Percentiles rank a stretch among this genome's conserved stretches.
Conservation (phyloP, 2,797 vertebrate species). For the Synaphobranchus kaupii region DNA sequence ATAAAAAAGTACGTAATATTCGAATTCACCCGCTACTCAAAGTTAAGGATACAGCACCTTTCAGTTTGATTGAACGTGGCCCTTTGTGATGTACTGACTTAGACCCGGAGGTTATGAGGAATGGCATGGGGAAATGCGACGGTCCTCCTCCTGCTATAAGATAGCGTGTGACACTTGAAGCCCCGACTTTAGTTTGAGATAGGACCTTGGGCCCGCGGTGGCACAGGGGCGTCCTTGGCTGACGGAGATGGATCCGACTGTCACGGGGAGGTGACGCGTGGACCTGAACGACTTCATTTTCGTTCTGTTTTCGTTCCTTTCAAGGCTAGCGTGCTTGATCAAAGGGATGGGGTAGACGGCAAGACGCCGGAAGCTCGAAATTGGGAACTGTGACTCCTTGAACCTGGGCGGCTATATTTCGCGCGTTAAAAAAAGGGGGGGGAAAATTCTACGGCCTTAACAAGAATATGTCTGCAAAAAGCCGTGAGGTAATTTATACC, state of each 20-base stretch:
- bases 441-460: background rate
- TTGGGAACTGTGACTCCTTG: background rate
- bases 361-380: background rate
- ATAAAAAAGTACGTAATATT: background rate
- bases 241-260: conserved; percentile 46
- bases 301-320: conserved; percentile 29
- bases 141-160: background rate
- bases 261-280: conserved; percentile 35
- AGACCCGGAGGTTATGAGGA: background rate
- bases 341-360: conserved; percentile 25
- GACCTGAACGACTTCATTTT: conserved; percentile 41
- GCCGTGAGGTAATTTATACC: background rate
- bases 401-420: conserved; percentile 11
- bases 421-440: background rate
- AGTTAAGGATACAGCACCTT: background rate
- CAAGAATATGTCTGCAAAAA: background rate
- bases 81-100: background rate
- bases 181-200: conserved; percentile 33
- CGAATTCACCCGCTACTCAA: background rate
- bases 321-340: conserved; percentile 45
- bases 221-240: conserved; percentile 29
- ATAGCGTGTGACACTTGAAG: conserved; percentile 9
- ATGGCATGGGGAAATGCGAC: background rate
- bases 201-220: conserved; percentile 34
- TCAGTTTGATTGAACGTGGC: background rate